Percentiles rank a stretch among this genome's conserved stretches.
Conservation (phyloP, 2,888 invertebrate genomes). For the Hanleya hanleyi region DNA sequence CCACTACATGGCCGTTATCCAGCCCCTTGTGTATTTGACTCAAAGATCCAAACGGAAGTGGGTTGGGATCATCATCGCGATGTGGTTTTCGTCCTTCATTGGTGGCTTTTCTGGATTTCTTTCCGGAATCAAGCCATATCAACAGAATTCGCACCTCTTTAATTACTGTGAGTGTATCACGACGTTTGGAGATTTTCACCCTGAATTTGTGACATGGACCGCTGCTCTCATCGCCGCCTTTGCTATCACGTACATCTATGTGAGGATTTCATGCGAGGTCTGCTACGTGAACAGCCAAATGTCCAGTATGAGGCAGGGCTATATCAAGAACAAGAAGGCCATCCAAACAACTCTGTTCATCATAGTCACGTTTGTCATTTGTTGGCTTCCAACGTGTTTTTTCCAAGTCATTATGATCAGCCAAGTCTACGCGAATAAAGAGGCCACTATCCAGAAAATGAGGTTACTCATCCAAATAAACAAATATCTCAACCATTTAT, state of each 20-base stretch:
- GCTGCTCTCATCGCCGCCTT: conserved; percentile 51
- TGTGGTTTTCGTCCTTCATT: conserved; percentile 50
- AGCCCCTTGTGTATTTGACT: conserved; percentile 47
- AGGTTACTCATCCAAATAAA: conserved; percentile 40
- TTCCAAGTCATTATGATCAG: conserved; percentile 51
- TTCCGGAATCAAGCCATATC: conserved; percentile 22
- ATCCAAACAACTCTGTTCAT: conserved; percentile 61
- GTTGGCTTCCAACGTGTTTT: conserved; percentile 60
- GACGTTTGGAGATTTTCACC: conserved; percentile 48
- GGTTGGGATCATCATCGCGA: conserved; percentile 40
- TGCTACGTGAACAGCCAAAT: conserved; percentile 33
- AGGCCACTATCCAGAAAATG: conserved; percentile 33
- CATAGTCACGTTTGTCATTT: conserved; percentile 55
- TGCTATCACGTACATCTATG: conserved; percentile 54
- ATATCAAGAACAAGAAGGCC: conserved; percentile 52
- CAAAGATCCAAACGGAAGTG: conserved; percentile 44
- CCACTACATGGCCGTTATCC: conserved; percentile 58
- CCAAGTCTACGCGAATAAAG: conserved; percentile 41
- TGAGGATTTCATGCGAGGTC: conserved; percentile 54
- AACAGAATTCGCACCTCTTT: conserved; percentile 26
- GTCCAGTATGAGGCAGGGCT: conserved; percentile 37
- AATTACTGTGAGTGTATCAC: conserved; percentile 61
- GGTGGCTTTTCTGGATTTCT: conserved; percentile 49
- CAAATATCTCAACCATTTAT: conserved; percentile 52
- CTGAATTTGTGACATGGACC: conserved; percentile 55